phyloP scores from a whole-genome alignment of 2,113 vertebrate genomes.

The Dendrocopos noguchii region DNA sequence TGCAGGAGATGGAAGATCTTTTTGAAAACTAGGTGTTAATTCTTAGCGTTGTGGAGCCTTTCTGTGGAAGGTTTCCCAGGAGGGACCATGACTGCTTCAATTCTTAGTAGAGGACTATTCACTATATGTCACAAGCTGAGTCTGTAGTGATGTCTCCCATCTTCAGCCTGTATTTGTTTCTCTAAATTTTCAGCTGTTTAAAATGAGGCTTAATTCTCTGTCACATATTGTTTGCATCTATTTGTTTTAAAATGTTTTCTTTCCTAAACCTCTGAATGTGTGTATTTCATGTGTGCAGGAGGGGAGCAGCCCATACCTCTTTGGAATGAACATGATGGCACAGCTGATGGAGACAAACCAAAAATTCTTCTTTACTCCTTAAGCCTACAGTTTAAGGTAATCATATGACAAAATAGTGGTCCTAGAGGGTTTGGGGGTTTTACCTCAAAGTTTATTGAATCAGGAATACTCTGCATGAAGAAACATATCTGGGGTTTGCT shows the following conservation, averaged over 20 bases:
- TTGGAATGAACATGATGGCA: conserved; percentile 96
- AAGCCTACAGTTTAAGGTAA: conserved; percentile 96
- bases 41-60: not conserved
- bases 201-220: not conserved
- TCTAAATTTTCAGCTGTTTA: not conserved
- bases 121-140: not conserved
- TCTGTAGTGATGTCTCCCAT: not conserved
- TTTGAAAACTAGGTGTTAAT: not conserved
- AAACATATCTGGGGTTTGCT: not conserved
- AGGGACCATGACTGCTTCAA: not conserved
- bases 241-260: not conserved
- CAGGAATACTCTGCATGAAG: not conserved
- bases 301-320: conserved; percentile 97
- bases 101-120: not conserved
- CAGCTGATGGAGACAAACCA: conserved; percentile 94
- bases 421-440: not conserved
- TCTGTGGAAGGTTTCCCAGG: not conserved
- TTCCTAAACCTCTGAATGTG: not conserved
- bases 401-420: not conserved
- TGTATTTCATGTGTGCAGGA: conserved; percentile 74
- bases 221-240: not conserved
- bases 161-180: not conserved
- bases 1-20: not conserved
- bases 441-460: not conserved
- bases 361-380: conserved; percentile 97